Conservation (phyloP, 2,113 vertebrate genomes). For the Trichechus manatus region DNA sequence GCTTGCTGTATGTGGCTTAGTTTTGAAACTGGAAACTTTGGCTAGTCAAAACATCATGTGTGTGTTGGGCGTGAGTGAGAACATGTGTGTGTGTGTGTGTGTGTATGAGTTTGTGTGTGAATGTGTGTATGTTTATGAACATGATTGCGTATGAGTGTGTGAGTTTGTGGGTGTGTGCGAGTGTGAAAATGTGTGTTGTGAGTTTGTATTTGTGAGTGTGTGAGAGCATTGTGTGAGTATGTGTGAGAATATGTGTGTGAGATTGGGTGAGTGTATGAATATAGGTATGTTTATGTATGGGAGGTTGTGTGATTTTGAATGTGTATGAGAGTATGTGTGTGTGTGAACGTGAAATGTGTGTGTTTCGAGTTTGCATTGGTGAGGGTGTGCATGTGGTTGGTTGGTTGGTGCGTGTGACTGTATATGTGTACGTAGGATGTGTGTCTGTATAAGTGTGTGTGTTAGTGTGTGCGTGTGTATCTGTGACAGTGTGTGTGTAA, state of each 20-base stretch:
- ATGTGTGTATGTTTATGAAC: no score
- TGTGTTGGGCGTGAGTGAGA: neutral
- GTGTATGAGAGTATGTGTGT: neutral
- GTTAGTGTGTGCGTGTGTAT: rapidly evolving
- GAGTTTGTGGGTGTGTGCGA: neutral
- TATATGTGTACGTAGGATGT: neutral
- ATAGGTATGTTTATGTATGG: neutral
- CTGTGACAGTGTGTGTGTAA: neutral
- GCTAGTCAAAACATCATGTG: rapidly evolving
- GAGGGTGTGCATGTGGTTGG: neutral
- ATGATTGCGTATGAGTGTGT: neutral
- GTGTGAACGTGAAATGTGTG: neutral
- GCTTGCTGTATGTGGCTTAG: slow-evolving; percentile 74
- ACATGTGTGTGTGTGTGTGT: no score
- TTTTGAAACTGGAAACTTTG: slow-evolving; percentile 78
- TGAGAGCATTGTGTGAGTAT: neutral
- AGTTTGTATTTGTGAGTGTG: no score
- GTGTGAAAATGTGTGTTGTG: no score
- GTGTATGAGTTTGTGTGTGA: neutral
- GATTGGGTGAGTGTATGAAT: no score
- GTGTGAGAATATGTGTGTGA: neutral
- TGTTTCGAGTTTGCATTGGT: neutral
- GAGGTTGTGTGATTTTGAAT: no score
- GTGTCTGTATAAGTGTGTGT: neutral
- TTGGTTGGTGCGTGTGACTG: neutral